Percentiles rank a stretch among this genome's conserved stretches.
Evolutionary conservation across 2,888 invertebrate species (phyloP).

Genomic region (Creontiades dilutus): DNA sequence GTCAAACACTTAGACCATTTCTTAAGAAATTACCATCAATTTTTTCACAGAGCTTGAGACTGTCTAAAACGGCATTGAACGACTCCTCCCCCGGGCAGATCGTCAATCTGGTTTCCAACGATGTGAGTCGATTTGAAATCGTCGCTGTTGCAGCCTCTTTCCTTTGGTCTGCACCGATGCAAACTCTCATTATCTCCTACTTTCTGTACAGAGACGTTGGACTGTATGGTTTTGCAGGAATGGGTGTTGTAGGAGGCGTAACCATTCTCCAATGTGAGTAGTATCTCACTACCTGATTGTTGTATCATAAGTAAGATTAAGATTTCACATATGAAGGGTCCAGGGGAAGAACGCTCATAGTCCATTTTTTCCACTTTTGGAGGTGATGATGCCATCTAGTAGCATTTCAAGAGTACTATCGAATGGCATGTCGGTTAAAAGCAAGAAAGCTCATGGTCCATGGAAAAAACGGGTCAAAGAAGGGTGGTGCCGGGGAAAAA

Average conservation of each 20-base stretch:
- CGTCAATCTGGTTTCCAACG: slow-evolving; percentile 82
- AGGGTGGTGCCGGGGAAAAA: too few species aligned
- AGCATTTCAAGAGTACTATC: too few species aligned
- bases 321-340: too few species aligned
- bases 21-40: background rate
- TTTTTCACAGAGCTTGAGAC: slow-evolving; percentile 67
- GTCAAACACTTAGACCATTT: background rate
- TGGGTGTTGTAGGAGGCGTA: slow-evolving; percentile 74
- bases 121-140: slow-evolving; percentile 81
- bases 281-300: too few species aligned
- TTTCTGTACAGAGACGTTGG: slow-evolving; percentile 75
- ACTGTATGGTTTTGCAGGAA: slow-evolving; percentile 75
- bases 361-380: too few species aligned
- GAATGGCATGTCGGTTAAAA: too few species aligned
- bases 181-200: slow-evolving; percentile 79
- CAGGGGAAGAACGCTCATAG: too few species aligned
- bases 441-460: too few species aligned
- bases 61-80: slow-evolving; percentile 70
- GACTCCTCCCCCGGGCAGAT: slow-evolving; percentile 81
- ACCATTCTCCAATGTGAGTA: slow-evolving; percentile 76
- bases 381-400: too few species aligned
- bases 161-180: slow-evolving; percentile 81
- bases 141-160: slow-evolving; percentile 80
- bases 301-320: too few species aligned
- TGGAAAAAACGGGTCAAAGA: too few species aligned